Conservation (phyloP, 2,797 vertebrate genomes). For the Myotis planiceps region DNA sequence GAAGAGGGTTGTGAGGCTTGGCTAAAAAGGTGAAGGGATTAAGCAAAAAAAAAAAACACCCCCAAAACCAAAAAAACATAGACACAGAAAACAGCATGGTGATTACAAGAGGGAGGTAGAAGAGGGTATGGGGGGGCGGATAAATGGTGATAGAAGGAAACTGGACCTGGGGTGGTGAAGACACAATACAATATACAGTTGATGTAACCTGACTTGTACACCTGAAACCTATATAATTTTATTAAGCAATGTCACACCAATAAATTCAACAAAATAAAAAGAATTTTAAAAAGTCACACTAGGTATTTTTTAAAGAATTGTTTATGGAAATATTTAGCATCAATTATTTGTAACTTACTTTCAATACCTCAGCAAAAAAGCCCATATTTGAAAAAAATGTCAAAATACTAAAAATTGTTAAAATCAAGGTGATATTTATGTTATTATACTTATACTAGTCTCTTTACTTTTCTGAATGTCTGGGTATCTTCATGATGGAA, state of each 20-base stretch:
- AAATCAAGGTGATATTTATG: neutral
- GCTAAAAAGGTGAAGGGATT: too few relatives aligned
- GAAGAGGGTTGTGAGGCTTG: too few relatives aligned
- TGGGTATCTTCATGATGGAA: constrained; percentile 4
- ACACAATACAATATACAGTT: too few relatives aligned
- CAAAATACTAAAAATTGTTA: constrained; percentile 4
- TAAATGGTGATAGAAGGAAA: too few relatives aligned
- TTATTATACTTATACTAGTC: neutral
- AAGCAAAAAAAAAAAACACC: too few relatives aligned
- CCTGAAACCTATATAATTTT: too few relatives aligned
- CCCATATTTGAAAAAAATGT: constrained; percentile 28
- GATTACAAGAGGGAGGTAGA: too few relatives aligned
- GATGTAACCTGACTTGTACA: too few relatives aligned
- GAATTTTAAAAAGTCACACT: neutral
- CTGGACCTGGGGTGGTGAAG: too few relatives aligned
- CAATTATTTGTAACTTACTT: neutral
- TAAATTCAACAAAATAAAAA: neutral
- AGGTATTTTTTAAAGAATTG: neutral
- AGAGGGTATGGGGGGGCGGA: too few relatives aligned
- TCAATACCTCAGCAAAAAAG: neutral
- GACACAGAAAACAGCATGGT: too few relatives aligned
- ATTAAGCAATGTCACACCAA: neutral
- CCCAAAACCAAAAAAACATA: too few relatives aligned
- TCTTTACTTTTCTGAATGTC: constrained; percentile 14
- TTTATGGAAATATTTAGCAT: constrained; percentile 35